These are phyloP conservation scores for Cartodere bifasciata DNA, from an alignment of 2,888 invertebrate species.

Conservation along the genomic window DNA sequence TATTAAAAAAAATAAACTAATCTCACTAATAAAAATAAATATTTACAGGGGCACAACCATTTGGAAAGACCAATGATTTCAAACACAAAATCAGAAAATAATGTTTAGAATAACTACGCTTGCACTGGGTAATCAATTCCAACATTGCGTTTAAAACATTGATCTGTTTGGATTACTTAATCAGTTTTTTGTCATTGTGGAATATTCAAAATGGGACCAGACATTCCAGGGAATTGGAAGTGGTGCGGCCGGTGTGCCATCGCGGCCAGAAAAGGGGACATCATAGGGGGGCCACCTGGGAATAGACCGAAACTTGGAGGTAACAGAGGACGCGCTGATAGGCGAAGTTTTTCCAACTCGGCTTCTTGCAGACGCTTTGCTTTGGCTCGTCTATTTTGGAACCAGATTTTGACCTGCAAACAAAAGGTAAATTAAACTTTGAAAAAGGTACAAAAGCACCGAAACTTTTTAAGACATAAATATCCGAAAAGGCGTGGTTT, in stretches of 20 bases:
- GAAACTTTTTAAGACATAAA: no score
- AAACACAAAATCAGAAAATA: background rate
- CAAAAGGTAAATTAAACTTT: constrained; percentile 11
- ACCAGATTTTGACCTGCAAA: constrained; percentile 64
- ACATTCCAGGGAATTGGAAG: constrained; percentile 43
- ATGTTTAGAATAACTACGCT: constrained; percentile 3
- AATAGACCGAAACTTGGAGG: constrained; percentile 62
- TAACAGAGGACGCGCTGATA: constrained; percentile 68
- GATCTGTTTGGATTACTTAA: no score
- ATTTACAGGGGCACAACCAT: no score
- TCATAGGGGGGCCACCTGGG: constrained; percentile 44
- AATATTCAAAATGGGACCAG: constrained; percentile 45
- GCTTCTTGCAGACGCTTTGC: constrained; percentile 95
- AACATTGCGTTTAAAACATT: no score
- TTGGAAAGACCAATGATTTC: no score
- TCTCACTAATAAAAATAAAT: no score
- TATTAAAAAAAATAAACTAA: no score
- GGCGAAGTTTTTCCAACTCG: constrained; percentile 78
- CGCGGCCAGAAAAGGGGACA: constrained; percentile 52
- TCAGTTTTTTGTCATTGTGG: constrained; percentile 39
- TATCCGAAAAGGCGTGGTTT: no score
- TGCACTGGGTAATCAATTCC: no score
- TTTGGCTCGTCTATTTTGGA: constrained; percentile 76
- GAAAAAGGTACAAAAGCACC: no score
- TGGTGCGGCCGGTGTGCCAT: constrained; percentile 47